A percentile compares a stretch with the other conserved stretches of the same genome.
Conservation (phyloP, 2,888 invertebrate genomes). For the Cheilosia scutellata region DNA sequence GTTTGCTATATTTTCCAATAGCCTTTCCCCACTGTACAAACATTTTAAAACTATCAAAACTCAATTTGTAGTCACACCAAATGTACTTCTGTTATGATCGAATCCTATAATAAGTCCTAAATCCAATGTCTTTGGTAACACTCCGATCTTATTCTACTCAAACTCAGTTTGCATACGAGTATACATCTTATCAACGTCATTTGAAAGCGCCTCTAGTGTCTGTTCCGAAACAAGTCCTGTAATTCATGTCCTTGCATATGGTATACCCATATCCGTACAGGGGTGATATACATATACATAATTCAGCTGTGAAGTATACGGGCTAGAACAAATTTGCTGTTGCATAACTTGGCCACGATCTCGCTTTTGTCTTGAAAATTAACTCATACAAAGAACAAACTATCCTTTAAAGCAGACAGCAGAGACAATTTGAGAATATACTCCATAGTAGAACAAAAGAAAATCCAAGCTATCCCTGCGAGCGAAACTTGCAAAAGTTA, state of each 20-base stretch:
- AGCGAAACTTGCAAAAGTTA: constrained; percentile 17
- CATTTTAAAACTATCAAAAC: no score
- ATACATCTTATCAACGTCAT: no score
- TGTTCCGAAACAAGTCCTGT: not conserved
- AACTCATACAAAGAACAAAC: not conserved
- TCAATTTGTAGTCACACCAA: no score
- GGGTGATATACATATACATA: not conserved
- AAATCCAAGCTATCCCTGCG: constrained; percentile 9
- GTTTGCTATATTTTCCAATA: no score
- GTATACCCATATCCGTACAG: no score
- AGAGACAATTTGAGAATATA: constrained; percentile 1
- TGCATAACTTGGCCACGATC: not conserved
- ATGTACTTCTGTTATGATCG: no score
- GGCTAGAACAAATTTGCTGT: not conserved
- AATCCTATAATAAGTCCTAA: no score
- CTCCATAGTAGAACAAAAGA: constrained; percentile 17
- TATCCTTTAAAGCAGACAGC: not conserved
- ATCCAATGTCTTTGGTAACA: no score
- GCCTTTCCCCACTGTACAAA: no score
- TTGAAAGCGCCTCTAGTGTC: not conserved
- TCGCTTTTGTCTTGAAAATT: not conserved
- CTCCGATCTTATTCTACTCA: no score
- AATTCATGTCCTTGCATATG: not conserved
- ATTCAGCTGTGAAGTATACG: not conserved
- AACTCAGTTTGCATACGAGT: no score